Conservation (phyloP, 2,797 vertebrate species). For the Gymnocypris eckloni region DNA sequence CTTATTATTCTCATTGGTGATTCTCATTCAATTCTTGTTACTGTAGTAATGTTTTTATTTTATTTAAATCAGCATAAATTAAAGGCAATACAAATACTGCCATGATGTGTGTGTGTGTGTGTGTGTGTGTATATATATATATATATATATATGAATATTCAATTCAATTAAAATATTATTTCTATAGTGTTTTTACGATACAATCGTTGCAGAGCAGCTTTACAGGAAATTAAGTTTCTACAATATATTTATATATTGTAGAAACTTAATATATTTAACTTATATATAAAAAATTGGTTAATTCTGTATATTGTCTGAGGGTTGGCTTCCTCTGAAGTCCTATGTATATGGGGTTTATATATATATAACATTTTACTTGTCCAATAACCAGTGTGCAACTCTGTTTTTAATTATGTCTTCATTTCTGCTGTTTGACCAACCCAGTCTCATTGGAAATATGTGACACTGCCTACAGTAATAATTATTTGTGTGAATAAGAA, state of each 20-base stretch:
- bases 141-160: too few relatives aligned
- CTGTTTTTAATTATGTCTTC: background rate
- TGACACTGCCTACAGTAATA: background rate
- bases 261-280: too few relatives aligned
- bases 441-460: background rate
- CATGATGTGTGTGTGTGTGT: background rate
- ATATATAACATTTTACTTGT: background rate
- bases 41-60: background rate
- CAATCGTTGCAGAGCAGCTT: too few relatives aligned
- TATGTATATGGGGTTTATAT: too few relatives aligned
- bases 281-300: too few relatives aligned
- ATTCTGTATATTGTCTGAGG: too few relatives aligned
- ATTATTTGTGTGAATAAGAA: background rate
- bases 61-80: background rate
- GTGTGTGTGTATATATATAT: too few relatives aligned
- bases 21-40: background rate
- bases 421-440: background rate
- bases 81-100: background rate
- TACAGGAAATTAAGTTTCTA: too few relatives aligned
- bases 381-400: background rate
- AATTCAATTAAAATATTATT: too few relatives aligned
- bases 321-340: too few relatives aligned
- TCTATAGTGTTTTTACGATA: too few relatives aligned
- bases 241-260: too few relatives aligned
- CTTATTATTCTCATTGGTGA: background rate